These are phyloP conservation scores for Nycticryphes semicollaris DNA, from an alignment of 2,113 vertebrate genomes.

Conservation along the genomic window DNA sequence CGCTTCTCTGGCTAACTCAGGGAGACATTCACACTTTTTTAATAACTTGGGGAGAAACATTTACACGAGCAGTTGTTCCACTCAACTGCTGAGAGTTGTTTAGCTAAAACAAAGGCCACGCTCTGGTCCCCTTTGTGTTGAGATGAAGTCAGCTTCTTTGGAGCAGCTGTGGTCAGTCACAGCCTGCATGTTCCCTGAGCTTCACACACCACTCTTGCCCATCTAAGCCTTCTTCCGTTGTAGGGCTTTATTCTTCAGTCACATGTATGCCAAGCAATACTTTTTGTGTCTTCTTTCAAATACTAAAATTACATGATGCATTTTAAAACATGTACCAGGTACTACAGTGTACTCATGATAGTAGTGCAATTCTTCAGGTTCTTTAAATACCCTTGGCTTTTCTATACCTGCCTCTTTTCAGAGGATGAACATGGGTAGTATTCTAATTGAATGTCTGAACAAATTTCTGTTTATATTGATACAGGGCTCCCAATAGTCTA, in stretches of 20 bases:
- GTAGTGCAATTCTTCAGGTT: background rate
- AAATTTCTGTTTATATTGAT: slow-evolving; percentile 30
- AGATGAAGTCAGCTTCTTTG: background rate
- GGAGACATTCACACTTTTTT: background rate
- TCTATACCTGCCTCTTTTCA: background rate
- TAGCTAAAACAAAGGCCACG: background rate
- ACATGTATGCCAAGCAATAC: background rate
- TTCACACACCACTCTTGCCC: background rate
- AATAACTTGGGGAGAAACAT: background rate
- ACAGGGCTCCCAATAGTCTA: slow-evolving; percentile 17
- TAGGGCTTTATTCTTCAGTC: background rate
- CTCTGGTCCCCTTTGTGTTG: background rate
- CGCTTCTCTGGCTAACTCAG: background rate
- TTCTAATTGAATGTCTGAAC: slow-evolving; percentile 49
- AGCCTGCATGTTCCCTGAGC: rapidly evolving
- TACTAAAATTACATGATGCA: background rate
- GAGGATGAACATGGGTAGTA: background rate
- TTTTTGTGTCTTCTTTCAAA: background rate
- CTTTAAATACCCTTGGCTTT: background rate
- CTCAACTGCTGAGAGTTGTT: background rate
- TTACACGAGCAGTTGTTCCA: background rate
- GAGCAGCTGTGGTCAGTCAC: background rate
- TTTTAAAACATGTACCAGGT: background rate
- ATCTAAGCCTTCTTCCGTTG: background rate
- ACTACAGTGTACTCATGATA: background rate